Conservation (phyloP, 2,797 vertebrate genomes). For the Macropus fuliginosus region DNA sequence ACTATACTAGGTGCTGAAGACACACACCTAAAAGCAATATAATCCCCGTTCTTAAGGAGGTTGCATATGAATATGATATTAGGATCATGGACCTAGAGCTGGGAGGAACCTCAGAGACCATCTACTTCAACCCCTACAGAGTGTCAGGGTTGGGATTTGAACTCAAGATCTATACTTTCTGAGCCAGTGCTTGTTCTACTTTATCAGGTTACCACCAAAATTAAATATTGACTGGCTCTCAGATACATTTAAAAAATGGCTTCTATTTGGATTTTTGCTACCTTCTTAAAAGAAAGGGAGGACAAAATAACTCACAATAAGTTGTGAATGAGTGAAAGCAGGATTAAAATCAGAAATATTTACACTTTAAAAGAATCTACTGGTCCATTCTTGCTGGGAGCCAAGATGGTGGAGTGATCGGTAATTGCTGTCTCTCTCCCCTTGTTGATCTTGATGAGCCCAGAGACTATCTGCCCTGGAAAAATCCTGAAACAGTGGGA, state of each 20-base stretch:
- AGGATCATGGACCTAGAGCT: background rate
- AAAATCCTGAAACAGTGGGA: no score
- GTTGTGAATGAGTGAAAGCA: background rate
- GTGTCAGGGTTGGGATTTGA: background rate
- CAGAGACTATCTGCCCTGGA: no score
- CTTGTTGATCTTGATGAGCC: no score
- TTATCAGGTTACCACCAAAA: background rate
- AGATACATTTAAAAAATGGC: background rate
- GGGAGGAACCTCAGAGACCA: background rate
- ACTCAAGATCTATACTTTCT: background rate
- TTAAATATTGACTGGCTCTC: background rate
- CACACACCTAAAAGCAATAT: background rate
- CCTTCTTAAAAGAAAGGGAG: background rate
- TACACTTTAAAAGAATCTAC: background rate
- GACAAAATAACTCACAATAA: background rate
- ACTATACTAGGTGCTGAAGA: background rate
- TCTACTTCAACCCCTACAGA: background rate
- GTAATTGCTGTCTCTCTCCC: no score
- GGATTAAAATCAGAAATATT: background rate
- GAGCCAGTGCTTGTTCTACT: background rate
- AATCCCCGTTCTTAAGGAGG: background rate
- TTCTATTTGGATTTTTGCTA: background rate
- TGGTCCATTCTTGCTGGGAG: no score
- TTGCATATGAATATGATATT: background rate
- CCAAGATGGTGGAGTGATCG: no score